A percentile compares a stretch with the other conserved stretches of the same genome.
Evolutionary conservation across 2,888 invertebrate genomes (phyloP).

Genomic region (Drosophila rubida): DNA sequence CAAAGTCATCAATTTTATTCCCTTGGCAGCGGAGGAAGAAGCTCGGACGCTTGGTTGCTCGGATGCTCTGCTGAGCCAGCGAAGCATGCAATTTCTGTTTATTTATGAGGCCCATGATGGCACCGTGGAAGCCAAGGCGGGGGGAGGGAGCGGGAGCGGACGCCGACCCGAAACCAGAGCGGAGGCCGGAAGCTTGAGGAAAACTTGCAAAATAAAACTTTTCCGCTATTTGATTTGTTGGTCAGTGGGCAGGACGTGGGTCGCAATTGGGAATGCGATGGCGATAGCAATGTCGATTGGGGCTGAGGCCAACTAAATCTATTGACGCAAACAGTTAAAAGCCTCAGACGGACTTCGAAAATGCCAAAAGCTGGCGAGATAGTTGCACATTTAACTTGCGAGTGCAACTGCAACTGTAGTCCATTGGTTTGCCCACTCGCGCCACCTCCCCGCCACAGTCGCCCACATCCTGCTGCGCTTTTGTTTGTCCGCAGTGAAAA

Average conservation of each 20-base stretch:
- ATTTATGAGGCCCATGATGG: slow-evolving; percentile 63
- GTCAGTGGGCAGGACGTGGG: slow-evolving; percentile 38
- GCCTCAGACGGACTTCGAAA: slow-evolving; percentile 30
- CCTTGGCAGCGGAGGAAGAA: slow-evolving; percentile 6
- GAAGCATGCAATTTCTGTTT: slow-evolving; percentile 74
- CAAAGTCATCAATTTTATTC: slow-evolving; percentile 70
- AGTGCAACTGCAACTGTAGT: slow-evolving; percentile 34
- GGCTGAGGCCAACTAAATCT: slow-evolving; percentile 45
- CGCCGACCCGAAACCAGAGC: slow-evolving; percentile 11
- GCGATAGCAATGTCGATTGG: neutral
- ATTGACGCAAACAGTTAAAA: slow-evolving; percentile 69
- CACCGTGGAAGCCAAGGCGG: slow-evolving; percentile 24
- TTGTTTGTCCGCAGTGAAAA: slow-evolving; percentile 69
- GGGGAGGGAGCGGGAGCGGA: no score
- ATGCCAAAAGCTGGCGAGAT: slow-evolving; percentile 15
- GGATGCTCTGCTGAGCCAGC: slow-evolving; percentile 40
- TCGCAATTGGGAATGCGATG: neutral
- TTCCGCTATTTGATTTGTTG: slow-evolving; percentile 77
- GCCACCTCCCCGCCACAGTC: neutral
- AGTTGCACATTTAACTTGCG: slow-evolving; percentile 54
- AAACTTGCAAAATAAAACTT: slow-evolving; percentile 77
- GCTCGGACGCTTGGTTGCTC: slow-evolving; percentile 14
- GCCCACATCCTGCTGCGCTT: slow-evolving; percentile 64
- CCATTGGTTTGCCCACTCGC: slow-evolving; percentile 8
- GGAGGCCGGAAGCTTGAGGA: slow-evolving; percentile 59